phyloP scores from a whole-genome alignment of 2,113 vertebrate species.

The Podilymbus podiceps region DNA sequence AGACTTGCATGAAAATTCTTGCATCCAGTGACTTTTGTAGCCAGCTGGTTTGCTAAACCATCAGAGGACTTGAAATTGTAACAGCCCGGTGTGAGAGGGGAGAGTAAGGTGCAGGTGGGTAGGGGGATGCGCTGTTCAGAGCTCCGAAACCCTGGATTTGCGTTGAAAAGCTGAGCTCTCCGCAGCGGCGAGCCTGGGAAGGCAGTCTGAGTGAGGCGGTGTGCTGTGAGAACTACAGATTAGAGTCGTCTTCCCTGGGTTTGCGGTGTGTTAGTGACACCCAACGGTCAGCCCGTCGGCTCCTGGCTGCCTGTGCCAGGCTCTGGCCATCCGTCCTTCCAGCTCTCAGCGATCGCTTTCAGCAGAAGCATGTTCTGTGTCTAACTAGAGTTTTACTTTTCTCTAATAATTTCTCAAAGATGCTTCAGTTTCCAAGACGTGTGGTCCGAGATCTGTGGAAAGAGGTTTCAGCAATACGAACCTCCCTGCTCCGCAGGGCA shows the following conservation, averaged over 20 bases:
- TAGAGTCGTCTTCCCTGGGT: rapidly evolving
- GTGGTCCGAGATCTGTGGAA: rapidly evolving
- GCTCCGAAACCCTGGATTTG: rapidly evolving
- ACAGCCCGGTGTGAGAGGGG: rapidly evolving
- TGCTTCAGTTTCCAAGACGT: rapidly evolving
- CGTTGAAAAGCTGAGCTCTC: not conserved
- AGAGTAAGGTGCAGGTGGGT: rapidly evolving
- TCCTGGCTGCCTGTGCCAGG: rapidly evolving
- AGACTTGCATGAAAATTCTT: not conserved
- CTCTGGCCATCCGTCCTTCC: not conserved
- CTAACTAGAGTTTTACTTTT: too few species aligned
- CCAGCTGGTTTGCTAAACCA: not conserved
- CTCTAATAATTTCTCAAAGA: rapidly evolving
- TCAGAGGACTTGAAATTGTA: rapidly evolving
- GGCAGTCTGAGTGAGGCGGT: not conserved
- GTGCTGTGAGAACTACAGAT: not conserved
- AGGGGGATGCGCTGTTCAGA: not conserved
- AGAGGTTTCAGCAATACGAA: not conserved
- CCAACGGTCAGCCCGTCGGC: not conserved
- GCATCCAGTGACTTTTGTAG: rapidly evolving
- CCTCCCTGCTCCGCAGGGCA: not conserved
- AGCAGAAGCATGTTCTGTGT: rapidly evolving
- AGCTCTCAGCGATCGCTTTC: rapidly evolving
- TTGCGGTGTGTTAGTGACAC: slow-evolving; percentile 29
- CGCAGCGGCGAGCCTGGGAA: rapidly evolving